Percentiles rank a stretch among this genome's conserved stretches.
These are phyloP conservation scores for Phocides pigmalion DNA, from an alignment of 1,140 invertebrate species.

Conservation along the genomic window DNA sequence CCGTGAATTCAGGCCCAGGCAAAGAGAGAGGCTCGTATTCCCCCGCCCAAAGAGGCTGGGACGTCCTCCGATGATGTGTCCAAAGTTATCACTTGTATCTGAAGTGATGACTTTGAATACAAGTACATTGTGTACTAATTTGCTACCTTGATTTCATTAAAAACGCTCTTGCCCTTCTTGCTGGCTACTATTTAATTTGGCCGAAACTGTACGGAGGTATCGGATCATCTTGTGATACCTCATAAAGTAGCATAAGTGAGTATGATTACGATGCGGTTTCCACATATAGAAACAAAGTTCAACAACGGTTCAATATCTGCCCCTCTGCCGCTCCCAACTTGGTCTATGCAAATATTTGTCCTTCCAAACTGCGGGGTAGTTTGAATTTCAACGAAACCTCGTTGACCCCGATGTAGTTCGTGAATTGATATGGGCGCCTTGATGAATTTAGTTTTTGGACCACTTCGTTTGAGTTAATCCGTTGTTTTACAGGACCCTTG, in stretches of 20 bases:
- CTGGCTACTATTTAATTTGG: no score
- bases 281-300: background rate
- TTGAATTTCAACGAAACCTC: constrained; percentile 52
- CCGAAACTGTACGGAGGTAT: no score
- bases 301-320: constrained; percentile 21
- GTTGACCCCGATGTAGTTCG: constrained; percentile 45
- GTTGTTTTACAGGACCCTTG: background rate
- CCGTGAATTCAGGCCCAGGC: no score
- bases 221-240: no score
- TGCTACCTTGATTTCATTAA: no score
- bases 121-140: no score
- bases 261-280: background rate
- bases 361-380: constrained; percentile 48
- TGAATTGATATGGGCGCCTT: constrained; percentile 48
- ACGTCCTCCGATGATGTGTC: no score
- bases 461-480: constrained; percentile 12
- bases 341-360: constrained; percentile 40
- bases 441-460: constrained; percentile 49
- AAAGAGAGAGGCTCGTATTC: no score
- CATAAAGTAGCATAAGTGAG: background rate
- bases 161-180: no score
- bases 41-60: no score
- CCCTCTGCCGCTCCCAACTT: constrained; percentile 22
- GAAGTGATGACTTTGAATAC: no score
- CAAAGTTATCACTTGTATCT: no score